phyloP scores from a whole-genome alignment of 2,113 vertebrate species.

The Pseudolaguvia tuberculata region DNA sequence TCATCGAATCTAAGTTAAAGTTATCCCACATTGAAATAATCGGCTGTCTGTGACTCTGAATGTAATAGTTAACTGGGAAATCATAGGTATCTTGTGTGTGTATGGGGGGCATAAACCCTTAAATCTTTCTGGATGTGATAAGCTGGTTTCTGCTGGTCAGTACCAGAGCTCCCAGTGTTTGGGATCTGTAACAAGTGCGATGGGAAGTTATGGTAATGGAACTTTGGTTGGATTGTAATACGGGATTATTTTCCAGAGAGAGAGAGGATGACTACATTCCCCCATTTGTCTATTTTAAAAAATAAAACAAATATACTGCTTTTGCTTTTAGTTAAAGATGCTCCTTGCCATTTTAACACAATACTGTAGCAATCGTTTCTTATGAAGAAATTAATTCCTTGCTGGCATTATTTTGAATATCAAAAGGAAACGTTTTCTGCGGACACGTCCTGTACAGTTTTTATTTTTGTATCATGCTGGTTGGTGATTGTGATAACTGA shows the following conservation, averaged over 20 bases:
- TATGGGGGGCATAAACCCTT: constrained; percentile 24
- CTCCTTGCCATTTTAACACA: constrained; percentile 78
- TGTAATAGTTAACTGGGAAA: constrained; percentile 50
- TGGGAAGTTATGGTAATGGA: neutral
- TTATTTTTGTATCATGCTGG: constrained; percentile 82
- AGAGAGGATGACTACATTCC: constrained; percentile 53
- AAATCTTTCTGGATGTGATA: constrained; percentile 49
- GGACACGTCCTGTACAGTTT: constrained; percentile 82
- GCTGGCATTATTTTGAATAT: constrained; percentile 75
- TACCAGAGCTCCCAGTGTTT: constrained; percentile 60
- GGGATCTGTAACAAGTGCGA: constrained; percentile 26
- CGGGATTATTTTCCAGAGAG: constrained; percentile 15
- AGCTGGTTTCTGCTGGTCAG: constrained; percentile 70
- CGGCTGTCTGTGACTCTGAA: constrained; percentile 29
- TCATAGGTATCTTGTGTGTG: constrained; percentile 52
- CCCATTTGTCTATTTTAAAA: constrained; percentile 61
- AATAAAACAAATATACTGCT: no score
- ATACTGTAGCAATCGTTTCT: constrained; percentile 89
- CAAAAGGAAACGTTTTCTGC: constrained; percentile 71
- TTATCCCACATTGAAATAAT: constrained; percentile 21
- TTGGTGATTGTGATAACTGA: constrained; percentile 69
- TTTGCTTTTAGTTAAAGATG: constrained; percentile 68
- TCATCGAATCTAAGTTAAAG: constrained; percentile 10
- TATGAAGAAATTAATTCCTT: constrained; percentile 73
- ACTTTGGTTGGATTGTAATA: constrained; percentile 1